Percentiles rank a stretch among this genome's conserved stretches.
These are phyloP conservation scores for Rhyacichthys aspro DNA, from an alignment of 2,797 vertebrate species.

Conservation along the genomic window DNA sequence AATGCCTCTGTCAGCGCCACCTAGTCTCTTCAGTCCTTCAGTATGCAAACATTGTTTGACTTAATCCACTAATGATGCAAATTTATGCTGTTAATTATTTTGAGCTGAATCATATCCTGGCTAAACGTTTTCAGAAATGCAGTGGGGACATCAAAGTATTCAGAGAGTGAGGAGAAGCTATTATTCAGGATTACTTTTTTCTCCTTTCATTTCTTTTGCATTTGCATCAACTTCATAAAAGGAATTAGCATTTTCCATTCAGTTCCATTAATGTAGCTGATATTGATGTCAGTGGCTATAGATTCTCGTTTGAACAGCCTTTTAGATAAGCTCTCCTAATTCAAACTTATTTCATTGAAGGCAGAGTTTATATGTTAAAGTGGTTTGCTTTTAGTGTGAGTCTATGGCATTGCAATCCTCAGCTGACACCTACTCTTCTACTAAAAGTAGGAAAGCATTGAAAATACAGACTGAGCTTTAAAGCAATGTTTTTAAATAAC, in stretches of 20 bases:
- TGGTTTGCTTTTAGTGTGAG: constrained; percentile 45
- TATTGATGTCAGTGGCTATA: constrained; percentile 52
- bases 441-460: constrained; percentile 6
- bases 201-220: constrained; percentile 51
- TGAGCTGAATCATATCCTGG: constrained; percentile 56
- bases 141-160: constrained; percentile 65
- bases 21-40: constrained; percentile 51
- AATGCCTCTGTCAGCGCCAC: constrained; percentile 25
- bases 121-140: constrained; percentile 66
- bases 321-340: constrained; percentile 70
- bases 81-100: constrained; percentile 80
- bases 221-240: constrained; percentile 56
- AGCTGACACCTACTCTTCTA: constrained; percentile 42
- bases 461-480: too few relatives aligned
- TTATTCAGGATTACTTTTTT: constrained; percentile 60
- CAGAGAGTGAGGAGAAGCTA: constrained; percentile 26
- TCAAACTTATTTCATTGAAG: constrained; percentile 63
- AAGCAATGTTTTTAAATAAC: too few relatives aligned
- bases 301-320: constrained; percentile 47
- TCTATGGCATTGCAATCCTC: constrained; percentile 58
- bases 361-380: constrained; percentile 48
- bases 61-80: constrained; percentile 78
- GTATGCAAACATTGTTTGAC: constrained; percentile 72
- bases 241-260: constrained; percentile 62
- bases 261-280: constrained; percentile 43